Evolutionary conservation across 2,113 vertebrate genomes (phyloP).

Genomic region (Eulemur rufifrons): DNA sequence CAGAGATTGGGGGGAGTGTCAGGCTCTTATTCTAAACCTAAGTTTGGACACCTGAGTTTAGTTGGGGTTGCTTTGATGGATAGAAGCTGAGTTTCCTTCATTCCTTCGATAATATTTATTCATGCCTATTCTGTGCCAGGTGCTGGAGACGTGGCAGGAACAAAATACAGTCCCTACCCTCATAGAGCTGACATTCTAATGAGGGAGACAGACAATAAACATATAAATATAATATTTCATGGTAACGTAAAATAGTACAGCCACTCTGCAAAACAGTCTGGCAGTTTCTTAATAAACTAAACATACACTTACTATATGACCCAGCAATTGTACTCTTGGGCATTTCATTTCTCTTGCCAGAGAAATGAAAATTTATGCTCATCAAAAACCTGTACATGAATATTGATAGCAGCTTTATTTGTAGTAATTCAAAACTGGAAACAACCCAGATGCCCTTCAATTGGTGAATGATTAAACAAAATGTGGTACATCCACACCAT

Average conservation of each 20-base stretch:
- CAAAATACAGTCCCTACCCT: background rate
- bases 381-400: conserved; percentile 9
- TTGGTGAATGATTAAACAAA: background rate
- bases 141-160: background rate
- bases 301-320: conserved; percentile 39
- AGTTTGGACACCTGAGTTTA: background rate
- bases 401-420: conserved; percentile 46
- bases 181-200: background rate
- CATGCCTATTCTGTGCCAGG: background rate
- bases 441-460: background rate
- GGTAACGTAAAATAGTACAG: conserved; percentile 7
- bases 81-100: conserved; percentile 27
- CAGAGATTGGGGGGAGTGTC: background rate
- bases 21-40: conserved; percentile 21
- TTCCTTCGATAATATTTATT: conserved; percentile 20
- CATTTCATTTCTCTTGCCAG: background rate
- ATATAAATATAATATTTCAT: background rate
- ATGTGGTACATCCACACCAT: background rate
- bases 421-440: conserved; percentile 30
- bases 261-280: conserved; percentile 2
- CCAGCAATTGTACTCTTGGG: background rate
- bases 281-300: conserved; percentile 37
- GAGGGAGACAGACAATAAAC: background rate
- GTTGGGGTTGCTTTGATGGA: background rate
- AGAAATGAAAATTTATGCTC: conserved; percentile 26